Evolutionary conservation across 2,888 invertebrate species (phyloP).

Genomic region (Bimastos eiseni): DNA sequence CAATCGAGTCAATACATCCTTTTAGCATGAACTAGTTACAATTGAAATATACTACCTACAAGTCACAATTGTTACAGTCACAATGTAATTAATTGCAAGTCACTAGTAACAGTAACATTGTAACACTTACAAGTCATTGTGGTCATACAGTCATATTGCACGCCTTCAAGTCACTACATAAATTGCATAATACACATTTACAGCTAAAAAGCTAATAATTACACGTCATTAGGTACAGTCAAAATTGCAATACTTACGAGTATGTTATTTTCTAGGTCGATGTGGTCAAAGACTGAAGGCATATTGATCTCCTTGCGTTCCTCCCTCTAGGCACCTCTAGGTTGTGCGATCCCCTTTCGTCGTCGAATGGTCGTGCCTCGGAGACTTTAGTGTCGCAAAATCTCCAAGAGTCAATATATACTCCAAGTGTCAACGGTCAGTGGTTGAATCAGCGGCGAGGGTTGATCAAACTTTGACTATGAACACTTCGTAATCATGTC

Average conservation of each 20-base stretch:
- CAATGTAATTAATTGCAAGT: no score
- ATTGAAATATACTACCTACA: no score
- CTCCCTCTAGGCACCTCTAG: not conserved
- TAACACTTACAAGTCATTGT: no score
- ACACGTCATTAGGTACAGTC: no score
- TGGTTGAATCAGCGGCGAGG: not conserved
- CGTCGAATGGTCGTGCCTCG: not conserved
- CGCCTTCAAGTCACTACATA: no score
- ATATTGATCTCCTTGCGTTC: not conserved
- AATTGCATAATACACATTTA: no score
- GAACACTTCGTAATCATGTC: not conserved
- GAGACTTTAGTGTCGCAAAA: not conserved
- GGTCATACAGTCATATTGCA: no score
- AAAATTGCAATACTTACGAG: not conserved
- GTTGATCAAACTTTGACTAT: not conserved
- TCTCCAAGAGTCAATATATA: not conserved
- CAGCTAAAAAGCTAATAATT: no score
- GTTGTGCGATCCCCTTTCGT: not conserved
- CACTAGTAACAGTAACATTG: no score
- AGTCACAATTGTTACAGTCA: no score
- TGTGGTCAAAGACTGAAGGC: conserved; percentile 22
- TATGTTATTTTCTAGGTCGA: conserved; percentile 4
- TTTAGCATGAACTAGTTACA: no score
- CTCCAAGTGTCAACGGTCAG: not conserved
- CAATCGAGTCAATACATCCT: no score